A percentile compares a stretch with the other conserved stretches of the same genome.
Conservation (phyloP, 2,888 invertebrate genomes). For the Agriopis leucophaearia region DNA sequence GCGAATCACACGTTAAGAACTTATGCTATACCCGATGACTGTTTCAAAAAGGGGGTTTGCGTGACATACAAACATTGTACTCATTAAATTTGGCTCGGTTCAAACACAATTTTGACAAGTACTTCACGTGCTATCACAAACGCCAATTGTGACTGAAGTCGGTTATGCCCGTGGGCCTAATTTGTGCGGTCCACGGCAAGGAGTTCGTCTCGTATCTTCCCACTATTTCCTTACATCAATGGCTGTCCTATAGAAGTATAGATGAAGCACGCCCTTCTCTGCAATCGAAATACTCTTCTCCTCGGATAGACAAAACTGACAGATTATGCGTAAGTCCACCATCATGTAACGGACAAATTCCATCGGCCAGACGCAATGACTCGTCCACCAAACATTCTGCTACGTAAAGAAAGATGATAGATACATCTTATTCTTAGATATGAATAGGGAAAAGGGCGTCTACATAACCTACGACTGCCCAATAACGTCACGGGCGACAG, state of each 20-base stretch:
- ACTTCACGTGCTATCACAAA: no score
- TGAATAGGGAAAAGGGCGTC: slow-evolving; percentile 27
- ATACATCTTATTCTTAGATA: no score
- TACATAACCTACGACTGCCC: slow-evolving; percentile 22
- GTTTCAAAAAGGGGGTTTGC: no score
- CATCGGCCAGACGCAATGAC: slow-evolving; percentile 6
- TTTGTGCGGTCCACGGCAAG: no score
- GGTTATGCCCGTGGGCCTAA: no score
- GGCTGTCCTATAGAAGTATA: background rate
- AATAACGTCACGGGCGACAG: slow-evolving; percentile 29
- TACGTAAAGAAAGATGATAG: slow-evolving; percentile 23
- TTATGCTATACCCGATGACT: background rate
- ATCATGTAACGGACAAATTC: slow-evolving; percentile 1
- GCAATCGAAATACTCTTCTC: background rate
- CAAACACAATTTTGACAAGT: no score
- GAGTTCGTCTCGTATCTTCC: no score
- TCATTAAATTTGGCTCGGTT: no score
- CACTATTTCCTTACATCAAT: no score
- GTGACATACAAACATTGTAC: no score
- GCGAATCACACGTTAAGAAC: no score
- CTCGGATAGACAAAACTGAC: background rate
- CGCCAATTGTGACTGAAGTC: no score
- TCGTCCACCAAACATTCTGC: slow-evolving; percentile 7
- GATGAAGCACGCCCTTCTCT: background rate
- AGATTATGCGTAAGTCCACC: background rate